Evolutionary conservation across 1,140 invertebrate genomes (phyloP).

Genomic region (Calliphora vicina): DNA sequence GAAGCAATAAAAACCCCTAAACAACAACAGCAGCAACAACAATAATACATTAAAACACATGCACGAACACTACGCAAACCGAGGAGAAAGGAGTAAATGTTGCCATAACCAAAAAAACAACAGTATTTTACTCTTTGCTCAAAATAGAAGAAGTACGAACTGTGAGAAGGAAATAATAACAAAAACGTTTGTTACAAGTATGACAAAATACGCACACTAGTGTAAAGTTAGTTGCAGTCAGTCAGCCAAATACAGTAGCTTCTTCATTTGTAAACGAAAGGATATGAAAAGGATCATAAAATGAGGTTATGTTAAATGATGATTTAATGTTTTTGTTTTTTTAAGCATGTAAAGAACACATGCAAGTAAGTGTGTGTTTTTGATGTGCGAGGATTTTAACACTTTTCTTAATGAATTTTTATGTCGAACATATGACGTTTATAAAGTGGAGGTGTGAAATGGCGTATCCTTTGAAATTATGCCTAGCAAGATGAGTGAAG

Average conservation of each 20-base stretch:
- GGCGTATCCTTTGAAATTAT: no score
- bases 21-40: no score
- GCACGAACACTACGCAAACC: no score
- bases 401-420: no score
- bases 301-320: background rate
- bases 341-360: no score
- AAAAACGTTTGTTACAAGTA: background rate
- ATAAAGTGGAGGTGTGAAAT: no score
- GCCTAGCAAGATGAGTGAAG: no score
- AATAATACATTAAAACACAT: background rate
- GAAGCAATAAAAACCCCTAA: constrained; percentile 22
- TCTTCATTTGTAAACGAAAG: no score
- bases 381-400: no score
- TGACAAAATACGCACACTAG: background rate
- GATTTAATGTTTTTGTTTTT: background rate
- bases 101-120: background rate
- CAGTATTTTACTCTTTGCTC: background rate
- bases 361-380: no score
- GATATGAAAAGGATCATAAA: no score
- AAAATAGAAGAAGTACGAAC: background rate
- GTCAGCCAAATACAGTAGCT: background rate
- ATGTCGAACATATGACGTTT: no score
- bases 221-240: background rate
- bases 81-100: background rate
- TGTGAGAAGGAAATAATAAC: background rate